Evolutionary conservation across 1,140 invertebrate genomes (phyloP).

Genomic region (Scaptomyza pallida): DNA sequence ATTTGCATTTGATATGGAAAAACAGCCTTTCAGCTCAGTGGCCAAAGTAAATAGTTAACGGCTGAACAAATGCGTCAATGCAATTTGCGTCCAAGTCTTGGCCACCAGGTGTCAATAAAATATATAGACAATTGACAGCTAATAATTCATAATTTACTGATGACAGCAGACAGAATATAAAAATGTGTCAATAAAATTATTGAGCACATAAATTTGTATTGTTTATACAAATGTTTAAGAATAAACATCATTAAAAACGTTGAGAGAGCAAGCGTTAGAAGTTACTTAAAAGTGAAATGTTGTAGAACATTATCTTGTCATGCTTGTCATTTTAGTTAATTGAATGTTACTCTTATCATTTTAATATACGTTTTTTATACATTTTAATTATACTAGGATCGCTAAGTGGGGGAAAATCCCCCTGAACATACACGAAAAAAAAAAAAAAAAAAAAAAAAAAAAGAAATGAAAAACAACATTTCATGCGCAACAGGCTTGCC

Average conservation of each 20-base stretch:
- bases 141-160: slow-evolving; percentile 28
- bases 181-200: slow-evolving; percentile 5
- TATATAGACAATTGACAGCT: not conserved
- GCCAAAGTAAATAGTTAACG: slow-evolving; percentile 37
- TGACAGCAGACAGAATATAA: slow-evolving; percentile 21
- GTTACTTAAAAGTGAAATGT: not conserved
- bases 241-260: too few species aligned
- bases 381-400: too few species aligned
- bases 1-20: slow-evolving; percentile 20
- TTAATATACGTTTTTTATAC: too few species aligned
- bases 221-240: not conserved
- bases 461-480: too few species aligned
- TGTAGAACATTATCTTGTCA: not conserved
- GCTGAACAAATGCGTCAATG: slow-evolving; percentile 26
- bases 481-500: too few species aligned
- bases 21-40: not conserved
- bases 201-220: not conserved
- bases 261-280: too few species aligned
- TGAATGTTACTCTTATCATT: too few species aligned
- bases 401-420: too few species aligned
- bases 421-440: too few species aligned
- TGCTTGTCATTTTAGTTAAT: not conserved
- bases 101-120: not conserved
- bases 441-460: too few species aligned
- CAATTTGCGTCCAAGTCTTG: slow-evolving; percentile 13